Conservation (phyloP, 2,113 vertebrate genomes). For the Mixornis gularis region DNA sequence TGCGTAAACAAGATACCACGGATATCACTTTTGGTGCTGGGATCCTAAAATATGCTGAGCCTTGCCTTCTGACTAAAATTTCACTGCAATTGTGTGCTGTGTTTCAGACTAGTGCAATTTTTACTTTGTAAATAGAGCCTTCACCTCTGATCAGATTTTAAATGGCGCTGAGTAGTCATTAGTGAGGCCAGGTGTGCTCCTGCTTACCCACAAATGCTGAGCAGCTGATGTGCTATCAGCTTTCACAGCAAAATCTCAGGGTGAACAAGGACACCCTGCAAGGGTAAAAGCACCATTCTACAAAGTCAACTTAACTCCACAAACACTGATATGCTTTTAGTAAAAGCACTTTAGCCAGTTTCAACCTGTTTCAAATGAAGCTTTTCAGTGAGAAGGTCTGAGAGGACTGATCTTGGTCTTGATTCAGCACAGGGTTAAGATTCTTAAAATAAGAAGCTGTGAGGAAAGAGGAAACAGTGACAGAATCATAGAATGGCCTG, state of each 20-base stretch:
- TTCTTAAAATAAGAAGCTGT: neutral
- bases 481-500: neutral
- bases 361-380: neutral
- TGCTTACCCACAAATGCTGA: constrained; percentile 33
- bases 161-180: constrained; percentile 40
- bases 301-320: neutral
- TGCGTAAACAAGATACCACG: neutral
- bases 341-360: neutral
- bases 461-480: neutral
- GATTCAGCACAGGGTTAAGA: neutral
- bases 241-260: constrained; percentile 4
- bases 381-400: neutral
- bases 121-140: neutral
- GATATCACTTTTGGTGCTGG: neutral
- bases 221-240: neutral
- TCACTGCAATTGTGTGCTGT: neutral
- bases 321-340: neutral
- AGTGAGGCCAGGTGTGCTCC: constrained; percentile 28
- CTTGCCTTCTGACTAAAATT: neutral
- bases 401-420: neutral
- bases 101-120: neutral
- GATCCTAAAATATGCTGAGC: neutral
- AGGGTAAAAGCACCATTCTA: neutral
- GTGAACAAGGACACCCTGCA: neutral
- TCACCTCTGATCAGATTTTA: constrained; percentile 10